A percentile compares a stretch with the other conserved stretches of the same genome.
phyloP scores from a whole-genome alignment of 2,888 invertebrate species.

The Abrostola tripartita region DNA sequence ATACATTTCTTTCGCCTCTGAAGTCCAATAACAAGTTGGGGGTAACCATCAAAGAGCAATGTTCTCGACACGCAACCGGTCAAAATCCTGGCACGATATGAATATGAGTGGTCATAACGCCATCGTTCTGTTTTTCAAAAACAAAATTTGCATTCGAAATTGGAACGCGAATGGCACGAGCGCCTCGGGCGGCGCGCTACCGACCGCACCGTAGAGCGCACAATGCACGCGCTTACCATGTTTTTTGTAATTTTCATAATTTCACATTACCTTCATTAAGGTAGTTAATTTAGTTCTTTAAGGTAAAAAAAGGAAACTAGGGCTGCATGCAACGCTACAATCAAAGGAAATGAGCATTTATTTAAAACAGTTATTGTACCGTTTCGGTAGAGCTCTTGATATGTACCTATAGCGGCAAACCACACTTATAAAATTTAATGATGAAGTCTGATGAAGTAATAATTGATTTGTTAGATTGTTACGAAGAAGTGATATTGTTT shows the following conservation, averaged over 20 bases:
- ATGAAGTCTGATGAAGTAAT: slow-evolving; percentile 18
- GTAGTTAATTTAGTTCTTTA: slow-evolving; percentile 56
- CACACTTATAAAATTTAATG: slow-evolving; percentile 34
- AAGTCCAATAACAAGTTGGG: slow-evolving; percentile 55
- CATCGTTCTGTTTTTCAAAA: slow-evolving; percentile 69
- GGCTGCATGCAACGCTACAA: slow-evolving; percentile 54
- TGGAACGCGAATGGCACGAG: slow-evolving; percentile 84
- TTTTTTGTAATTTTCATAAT: slow-evolving; percentile 70
- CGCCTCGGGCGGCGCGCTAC: slow-evolving; percentile 82
- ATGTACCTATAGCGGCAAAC: slow-evolving; percentile 9
- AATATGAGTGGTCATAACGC: slow-evolving; percentile 65
- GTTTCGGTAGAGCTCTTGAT: slow-evolving; percentile 30
- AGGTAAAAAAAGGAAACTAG: slow-evolving; percentile 53
- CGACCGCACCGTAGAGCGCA: slow-evolving; percentile 70
- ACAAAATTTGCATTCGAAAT: slow-evolving; percentile 84
- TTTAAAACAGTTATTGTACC: slow-evolving; percentile 40
- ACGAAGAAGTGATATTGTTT: slow-evolving; percentile 3
- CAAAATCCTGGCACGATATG: slow-evolving; percentile 68
- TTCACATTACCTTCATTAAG: slow-evolving; percentile 65
- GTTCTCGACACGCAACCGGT: slow-evolving; percentile 75
- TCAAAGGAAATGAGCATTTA: slow-evolving; percentile 67
- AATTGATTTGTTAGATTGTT: slow-evolving; percentile 33
- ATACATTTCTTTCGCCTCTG: slow-evolving; percentile 19
- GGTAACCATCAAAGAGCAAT: slow-evolving; percentile 69
- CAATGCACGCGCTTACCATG: slow-evolving; percentile 64